Percentiles rank a stretch among this genome's conserved stretches.
Conservation (phyloP, 1,140 invertebrate genomes). For the Diorhabda elongata region DNA sequence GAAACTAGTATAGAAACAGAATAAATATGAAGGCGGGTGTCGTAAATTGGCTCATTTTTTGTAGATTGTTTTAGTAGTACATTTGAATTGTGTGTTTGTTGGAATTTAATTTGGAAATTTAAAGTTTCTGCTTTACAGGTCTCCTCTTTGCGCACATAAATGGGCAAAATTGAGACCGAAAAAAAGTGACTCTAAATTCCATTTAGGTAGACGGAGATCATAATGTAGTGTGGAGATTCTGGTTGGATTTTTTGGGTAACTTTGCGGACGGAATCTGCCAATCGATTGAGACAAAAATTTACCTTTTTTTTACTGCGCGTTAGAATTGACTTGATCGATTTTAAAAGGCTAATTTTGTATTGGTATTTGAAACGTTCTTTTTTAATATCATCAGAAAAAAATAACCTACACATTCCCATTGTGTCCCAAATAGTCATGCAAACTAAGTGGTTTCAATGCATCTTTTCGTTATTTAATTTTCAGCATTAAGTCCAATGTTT, state of each 20-base stretch:
- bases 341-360: no score
- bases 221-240: constrained; percentile 26
- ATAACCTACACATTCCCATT: no score
- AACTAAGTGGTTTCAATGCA: no score
- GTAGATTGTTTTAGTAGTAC: constrained; percentile 19
- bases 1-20: background rate
- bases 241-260: constrained; percentile 27
- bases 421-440: no score
- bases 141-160: constrained; percentile 75
- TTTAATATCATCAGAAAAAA: no score
- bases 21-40: constrained; percentile 18
- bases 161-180: constrained; percentile 60
- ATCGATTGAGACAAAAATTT: constrained; percentile 7
- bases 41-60: constrained; percentile 34
- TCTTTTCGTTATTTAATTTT: no score
- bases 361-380: no score
- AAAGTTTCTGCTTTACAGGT: constrained; percentile 67
- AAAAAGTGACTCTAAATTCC: constrained; percentile 32
- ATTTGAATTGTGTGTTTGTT: constrained; percentile 37
- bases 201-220: constrained; percentile 25
- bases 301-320: background rate
- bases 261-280: constrained; percentile 12
- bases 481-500: no score
- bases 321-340: no score
- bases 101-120: constrained; percentile 24